phyloP scores from a whole-genome alignment of 2,888 invertebrate species.

The Hymenopus coronatus region DNA sequence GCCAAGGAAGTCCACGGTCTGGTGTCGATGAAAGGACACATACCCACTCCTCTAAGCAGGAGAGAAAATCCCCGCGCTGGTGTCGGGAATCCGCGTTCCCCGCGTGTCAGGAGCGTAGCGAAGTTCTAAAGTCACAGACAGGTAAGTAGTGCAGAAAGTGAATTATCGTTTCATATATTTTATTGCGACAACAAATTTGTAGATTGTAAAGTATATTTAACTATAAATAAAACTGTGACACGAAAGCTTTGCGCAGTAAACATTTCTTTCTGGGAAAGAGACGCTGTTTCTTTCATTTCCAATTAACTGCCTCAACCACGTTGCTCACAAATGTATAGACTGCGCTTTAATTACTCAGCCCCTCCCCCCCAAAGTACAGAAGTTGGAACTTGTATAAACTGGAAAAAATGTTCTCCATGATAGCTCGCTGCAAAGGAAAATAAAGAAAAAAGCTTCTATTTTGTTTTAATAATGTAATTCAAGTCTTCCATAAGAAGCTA shows the following conservation, averaged over 20 bases:
- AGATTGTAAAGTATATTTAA: too few species aligned
- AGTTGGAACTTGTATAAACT: background rate
- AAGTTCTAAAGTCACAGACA: too few species aligned
- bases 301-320: background rate
- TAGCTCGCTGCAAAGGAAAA: background rate
- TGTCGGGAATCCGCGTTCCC: too few species aligned
- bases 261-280: background rate
- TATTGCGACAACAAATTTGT: too few species aligned
- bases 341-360: background rate
- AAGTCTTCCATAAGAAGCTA: background rate
- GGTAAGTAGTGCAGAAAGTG: too few species aligned
- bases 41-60: too few species aligned
- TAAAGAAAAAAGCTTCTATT: background rate
- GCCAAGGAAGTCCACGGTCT: too few species aligned
- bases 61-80: too few species aligned
- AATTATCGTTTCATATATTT: too few species aligned
- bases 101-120: too few species aligned
- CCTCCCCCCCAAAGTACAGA: background rate
- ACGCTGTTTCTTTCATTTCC: background rate
- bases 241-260: background rate
- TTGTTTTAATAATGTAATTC: background rate
- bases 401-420: background rate
- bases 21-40: too few species aligned
- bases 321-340: background rate
- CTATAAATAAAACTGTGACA: too few species aligned